Evolutionary conservation across 2,888 invertebrate genomes (phyloP), one percentile per base, ranked within the genome.

Genomic region (Pyrocoelia pectoralis): DNA sequence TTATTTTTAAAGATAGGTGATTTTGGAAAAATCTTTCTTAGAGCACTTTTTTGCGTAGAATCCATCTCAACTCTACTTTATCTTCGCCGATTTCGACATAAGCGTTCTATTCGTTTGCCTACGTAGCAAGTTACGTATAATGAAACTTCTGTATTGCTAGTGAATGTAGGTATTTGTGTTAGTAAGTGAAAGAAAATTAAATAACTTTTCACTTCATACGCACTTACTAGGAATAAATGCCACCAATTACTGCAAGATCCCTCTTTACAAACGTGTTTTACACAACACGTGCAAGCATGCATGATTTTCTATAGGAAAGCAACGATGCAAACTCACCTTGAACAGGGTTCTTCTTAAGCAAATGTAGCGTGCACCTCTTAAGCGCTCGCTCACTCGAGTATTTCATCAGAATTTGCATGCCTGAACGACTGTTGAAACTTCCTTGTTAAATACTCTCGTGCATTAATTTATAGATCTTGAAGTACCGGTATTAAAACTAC

Each of bases 351-450:
- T 75, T 73, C 76, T 75, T 74, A 75, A 68, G 70, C 73, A 77
- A 78, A 78, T 77, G 78, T 78, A 76, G 68, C 78, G 76, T 78
- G 69, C 68, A 70, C 72, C 71, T 69, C 74, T 76, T 76, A 76
- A 74, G 76, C 71, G 71, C 72, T 70, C 72, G 68, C 71, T 73
- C 68, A 72, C 65, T 73, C 69, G 63, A 70, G 71, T 74, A 74
- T 75, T 76, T 72, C 74, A 76, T 75, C 74, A 73, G 74, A 75
- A 75, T 73, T 74, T 74, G 67, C 70, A 73, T 73, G 72, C 73
- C 72, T 65, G 69, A 70, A 72, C 71, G 71, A 70, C 65, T 75
- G 71, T 68, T 68, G 62, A 66, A 73, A 74, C 74, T 74, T 76
- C 66, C 71, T 73, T 67, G 72, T 73, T 74, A 72, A 72, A 73